phyloP scores from a whole-genome alignment of 2,888 invertebrate genomes.

The Ennomos fuscantarius region DNA sequence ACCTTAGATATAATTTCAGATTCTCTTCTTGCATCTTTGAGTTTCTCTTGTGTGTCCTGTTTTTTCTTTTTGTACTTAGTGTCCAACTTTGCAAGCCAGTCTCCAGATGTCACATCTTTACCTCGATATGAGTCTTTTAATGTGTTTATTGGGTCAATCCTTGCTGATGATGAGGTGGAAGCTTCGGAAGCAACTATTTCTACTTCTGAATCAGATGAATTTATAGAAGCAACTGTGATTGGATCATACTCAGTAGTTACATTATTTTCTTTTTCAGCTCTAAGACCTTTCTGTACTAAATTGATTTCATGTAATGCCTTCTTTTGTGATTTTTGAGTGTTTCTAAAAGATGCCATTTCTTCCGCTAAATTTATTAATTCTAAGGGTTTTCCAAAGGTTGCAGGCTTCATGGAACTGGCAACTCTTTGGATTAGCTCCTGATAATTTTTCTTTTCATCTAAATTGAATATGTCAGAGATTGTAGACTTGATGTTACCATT shows the following conservation, averaged over 20 bases:
- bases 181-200: constrained; percentile 74
- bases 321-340: constrained; percentile 65
- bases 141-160: constrained; percentile 81
- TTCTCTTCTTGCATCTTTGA: constrained; percentile 76
- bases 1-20: constrained; percentile 77
- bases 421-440: constrained; percentile 80
- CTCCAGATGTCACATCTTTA: constrained; percentile 72
- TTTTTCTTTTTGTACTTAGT: constrained; percentile 75
- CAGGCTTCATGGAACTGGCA: constrained; percentile 57
- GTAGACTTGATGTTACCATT: constrained; percentile 70
- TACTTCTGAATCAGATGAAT: constrained; percentile 77
- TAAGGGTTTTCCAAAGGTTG: constrained; percentile 50
- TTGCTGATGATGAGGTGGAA: constrained; percentile 69
- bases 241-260: constrained; percentile 70
- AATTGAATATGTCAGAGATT: constrained; percentile 80
- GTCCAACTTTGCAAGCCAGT: constrained; percentile 83
- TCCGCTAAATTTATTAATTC: constrained; percentile 67
- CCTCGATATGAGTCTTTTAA: constrained; percentile 84
- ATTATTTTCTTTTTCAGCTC: constrained; percentile 59
- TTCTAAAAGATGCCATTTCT: constrained; percentile 66
- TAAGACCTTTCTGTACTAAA: constrained; percentile 60
- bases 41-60: constrained; percentile 68
- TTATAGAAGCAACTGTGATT: constrained; percentile 74
- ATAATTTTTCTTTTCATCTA: constrained; percentile 85
- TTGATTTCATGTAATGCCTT: constrained; percentile 68